Conservation (phyloP, 2,797 vertebrate genomes). For the Enteromius trimaculatus region DNA sequence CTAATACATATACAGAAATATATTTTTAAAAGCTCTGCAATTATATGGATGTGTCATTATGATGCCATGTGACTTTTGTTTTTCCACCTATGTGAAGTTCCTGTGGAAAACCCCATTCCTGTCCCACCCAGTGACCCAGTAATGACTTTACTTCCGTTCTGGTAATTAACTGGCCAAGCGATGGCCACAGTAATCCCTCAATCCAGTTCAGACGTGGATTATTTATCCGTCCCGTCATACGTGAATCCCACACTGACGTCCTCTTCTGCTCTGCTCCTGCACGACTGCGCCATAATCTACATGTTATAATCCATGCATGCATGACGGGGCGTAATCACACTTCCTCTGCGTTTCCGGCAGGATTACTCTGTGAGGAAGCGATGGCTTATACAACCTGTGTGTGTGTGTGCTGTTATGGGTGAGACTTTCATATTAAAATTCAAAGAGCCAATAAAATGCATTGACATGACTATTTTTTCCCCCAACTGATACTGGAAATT, state of each 20-base stretch:
- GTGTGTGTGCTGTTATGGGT: no score
- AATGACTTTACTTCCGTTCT: slow-evolving; percentile 32
- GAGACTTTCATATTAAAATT: slow-evolving; percentile 9
- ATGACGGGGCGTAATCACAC: slow-evolving; percentile 46
- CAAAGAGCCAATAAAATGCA: neutral
- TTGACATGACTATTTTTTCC: neutral
- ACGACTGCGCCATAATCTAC: slow-evolving; percentile 37
- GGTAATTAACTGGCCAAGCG: slow-evolving; percentile 32
- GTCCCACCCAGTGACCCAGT: slow-evolving; percentile 29
- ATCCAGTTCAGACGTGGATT: slow-evolving; percentile 28
- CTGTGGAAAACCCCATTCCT: slow-evolving; percentile 3
- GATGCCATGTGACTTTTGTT: neutral
- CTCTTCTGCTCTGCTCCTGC: neutral
- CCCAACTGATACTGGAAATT: neutral
- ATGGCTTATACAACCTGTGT: slow-evolving; percentile 15
- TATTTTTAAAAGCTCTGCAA: neutral
- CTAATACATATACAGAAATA: neutral
- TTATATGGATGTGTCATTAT: neutral
- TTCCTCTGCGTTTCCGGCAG: slow-evolving; percentile 44
- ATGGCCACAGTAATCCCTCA: slow-evolving; percentile 16
- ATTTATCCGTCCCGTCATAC: slow-evolving; percentile 14
- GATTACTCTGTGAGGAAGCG: slow-evolving; percentile 33
- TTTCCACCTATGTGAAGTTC: neutral
- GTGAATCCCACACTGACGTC: neutral
- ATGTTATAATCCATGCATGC: slow-evolving; percentile 38